Evolutionary conservation across 1,140 invertebrate genomes (phyloP).

Genomic region (Copidosoma floridanum): DNA sequence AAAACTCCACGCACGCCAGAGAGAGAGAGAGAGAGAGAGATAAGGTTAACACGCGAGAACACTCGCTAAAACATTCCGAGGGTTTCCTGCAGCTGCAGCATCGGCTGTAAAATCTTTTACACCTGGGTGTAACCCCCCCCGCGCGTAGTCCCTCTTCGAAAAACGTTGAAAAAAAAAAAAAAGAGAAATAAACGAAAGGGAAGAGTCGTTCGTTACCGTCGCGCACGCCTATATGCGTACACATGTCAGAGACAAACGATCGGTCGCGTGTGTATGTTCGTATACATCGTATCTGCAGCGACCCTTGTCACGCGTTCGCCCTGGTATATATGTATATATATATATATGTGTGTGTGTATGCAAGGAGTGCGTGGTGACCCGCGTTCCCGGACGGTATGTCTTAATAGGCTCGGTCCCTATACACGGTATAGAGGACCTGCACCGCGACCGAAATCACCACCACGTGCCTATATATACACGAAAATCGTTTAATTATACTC

Average conservation of each 20-base stretch:
- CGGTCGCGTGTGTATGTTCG: conserved; percentile 38
- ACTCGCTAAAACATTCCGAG: conserved; percentile 10
- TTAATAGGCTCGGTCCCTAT: conserved; percentile 43
- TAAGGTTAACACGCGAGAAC: conserved; percentile 15
- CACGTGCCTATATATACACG: too few relatives aligned
- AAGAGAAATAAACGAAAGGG: neutral
- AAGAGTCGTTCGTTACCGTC: conserved; percentile 46
- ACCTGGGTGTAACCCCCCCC: conserved; percentile 6
- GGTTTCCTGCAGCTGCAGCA: conserved; percentile 7
- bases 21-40: too few relatives aligned
- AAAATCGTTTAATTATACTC: conserved; percentile 31
- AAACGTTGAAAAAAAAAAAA: conserved; percentile 1
- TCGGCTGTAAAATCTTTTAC: conserved; percentile 16
- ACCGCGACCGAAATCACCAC: too few relatives aligned
- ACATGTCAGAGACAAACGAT: conserved; percentile 53
- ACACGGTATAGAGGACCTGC: too few relatives aligned
- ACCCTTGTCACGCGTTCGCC: conserved; percentile 43
- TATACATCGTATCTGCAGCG: too few relatives aligned
- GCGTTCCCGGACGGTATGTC: conserved; percentile 48
- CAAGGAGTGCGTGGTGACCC: conserved; percentile 46
- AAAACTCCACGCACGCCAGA: too few relatives aligned
- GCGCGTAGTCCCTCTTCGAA: neutral
- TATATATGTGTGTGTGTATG: too few relatives aligned
- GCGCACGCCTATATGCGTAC: too few relatives aligned
- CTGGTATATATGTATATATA: neutral